Conservation (phyloP, 2,888 invertebrate species). For the Trypoxylon attenuatum region DNA sequence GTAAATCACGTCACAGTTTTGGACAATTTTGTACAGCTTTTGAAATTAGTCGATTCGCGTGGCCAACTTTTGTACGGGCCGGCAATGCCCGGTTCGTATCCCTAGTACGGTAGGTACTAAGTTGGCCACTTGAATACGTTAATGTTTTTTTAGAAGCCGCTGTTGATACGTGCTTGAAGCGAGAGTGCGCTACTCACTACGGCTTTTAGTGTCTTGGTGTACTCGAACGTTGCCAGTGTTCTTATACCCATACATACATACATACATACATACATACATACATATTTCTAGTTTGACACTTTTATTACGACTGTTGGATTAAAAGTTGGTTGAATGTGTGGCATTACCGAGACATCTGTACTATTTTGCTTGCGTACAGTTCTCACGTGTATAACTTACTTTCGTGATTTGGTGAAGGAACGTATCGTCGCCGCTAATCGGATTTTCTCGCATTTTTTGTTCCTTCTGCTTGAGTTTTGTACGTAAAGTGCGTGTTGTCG, state of each 20-base stretch:
- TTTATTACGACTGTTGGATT: slow-evolving; percentile 12
- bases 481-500: slow-evolving; percentile 7
- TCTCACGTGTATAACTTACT: slow-evolving; percentile 26
- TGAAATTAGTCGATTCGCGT: slow-evolving; percentile 33
- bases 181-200: slow-evolving; percentile 41
- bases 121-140: slow-evolving; percentile 48
- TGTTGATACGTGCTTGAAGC: slow-evolving; percentile 55
- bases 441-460: background rate
- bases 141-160: slow-evolving; percentile 42
- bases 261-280: slow-evolving; percentile 2
- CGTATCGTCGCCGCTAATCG: background rate
- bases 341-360: slow-evolving; percentile 2
- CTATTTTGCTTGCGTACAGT: slow-evolving; percentile 16
- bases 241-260: slow-evolving; percentile 31
- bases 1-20: slow-evolving; percentile 31
- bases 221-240: slow-evolving; percentile 47
- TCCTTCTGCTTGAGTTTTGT: background rate
- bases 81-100: background rate
- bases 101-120: slow-evolving; percentile 43
- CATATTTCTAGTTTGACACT: background rate
- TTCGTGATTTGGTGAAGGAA: background rate
- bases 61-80: slow-evolving; percentile 41
- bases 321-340: slow-evolving; percentile 34
- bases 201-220: slow-evolving; percentile 55
- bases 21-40: slow-evolving; percentile 46